Evolutionary conservation across 1,140 invertebrate species (phyloP).

Genomic region (Trachymyrmex septentrionalis): DNA sequence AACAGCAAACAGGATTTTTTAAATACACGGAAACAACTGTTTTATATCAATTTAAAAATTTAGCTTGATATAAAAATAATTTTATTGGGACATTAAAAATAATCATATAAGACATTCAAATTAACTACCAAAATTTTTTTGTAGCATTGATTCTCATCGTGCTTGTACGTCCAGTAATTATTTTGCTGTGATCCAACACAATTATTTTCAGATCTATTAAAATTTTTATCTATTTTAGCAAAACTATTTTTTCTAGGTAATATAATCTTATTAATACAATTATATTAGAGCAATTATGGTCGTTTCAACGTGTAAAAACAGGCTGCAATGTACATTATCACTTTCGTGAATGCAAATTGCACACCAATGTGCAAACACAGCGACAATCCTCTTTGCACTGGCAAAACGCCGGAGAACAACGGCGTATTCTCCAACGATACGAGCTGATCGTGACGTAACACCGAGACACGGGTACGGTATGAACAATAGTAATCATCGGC

Average conservation of each 20-base stretch:
- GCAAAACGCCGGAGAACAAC: slow-evolving; percentile 25
- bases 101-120: no score
- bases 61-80: no score
- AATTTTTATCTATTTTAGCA: no score
- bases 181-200: no score
- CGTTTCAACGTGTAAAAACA: neutral
- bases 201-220: no score
- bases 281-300: neutral
- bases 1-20: neutral
- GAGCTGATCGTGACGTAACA: slow-evolving; percentile 41
- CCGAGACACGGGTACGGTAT: slow-evolving; percentile 48
- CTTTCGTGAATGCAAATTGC: neutral
- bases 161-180: no score
- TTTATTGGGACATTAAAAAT: no score
- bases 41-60: no score
- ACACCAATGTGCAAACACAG: slow-evolving; percentile 30
- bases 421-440: slow-evolving; percentile 31
- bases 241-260: no score
- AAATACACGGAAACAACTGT: no score
- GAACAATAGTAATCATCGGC: slow-evolving; percentile 61
- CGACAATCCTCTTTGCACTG: slow-evolving; percentile 16
- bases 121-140: no score
- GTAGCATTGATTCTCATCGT: no score
- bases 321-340: slow-evolving; percentile 11
- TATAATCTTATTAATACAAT: neutral